Evolutionary conservation across 2,888 invertebrate genomes (phyloP).

Genomic region (Ischnura elegans): DNA sequence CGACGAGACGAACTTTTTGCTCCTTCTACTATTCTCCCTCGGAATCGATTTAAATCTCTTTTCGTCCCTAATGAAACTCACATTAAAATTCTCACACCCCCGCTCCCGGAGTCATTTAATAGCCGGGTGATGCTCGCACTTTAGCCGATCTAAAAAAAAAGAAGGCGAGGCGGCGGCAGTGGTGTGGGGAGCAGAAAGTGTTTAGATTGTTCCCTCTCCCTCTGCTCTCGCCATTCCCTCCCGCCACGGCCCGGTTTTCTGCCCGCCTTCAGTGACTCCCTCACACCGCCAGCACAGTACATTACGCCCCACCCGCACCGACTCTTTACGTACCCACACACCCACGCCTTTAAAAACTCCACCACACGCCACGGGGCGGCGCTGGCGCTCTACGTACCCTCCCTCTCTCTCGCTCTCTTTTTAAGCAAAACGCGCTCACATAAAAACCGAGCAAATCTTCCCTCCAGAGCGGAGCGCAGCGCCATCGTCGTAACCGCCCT

Average conservation of each 20-base stretch:
- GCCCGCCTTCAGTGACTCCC: background rate
- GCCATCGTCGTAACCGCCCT: constrained; percentile 21
- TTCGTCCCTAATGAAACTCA: constrained; percentile 34
- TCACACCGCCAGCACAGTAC: background rate
- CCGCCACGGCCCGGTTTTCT: too few relatives aligned
- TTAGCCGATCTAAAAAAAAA: background rate
- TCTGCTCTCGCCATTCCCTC: background rate
- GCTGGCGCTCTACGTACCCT: too few relatives aligned
- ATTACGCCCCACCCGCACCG: background rate
- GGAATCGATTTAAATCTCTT: constrained; percentile 60
- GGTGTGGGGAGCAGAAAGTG: constrained; percentile 55
- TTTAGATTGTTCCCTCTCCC: constrained; percentile 16
- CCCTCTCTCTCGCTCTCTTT: background rate
- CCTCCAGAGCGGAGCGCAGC: background rate
- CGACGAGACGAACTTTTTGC: background rate
- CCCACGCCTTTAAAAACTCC: background rate
- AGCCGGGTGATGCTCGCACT: constrained; percentile 34
- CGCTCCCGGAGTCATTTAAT: constrained; percentile 46
- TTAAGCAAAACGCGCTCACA: constrained; percentile 36
- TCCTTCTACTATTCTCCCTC: background rate
- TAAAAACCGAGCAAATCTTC: background rate
- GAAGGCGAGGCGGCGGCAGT: too few relatives aligned
- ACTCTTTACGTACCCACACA: background rate
- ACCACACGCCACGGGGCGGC: background rate
- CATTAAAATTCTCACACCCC: constrained; percentile 45